A percentile compares a stretch with the other conserved stretches of the same genome.
Evolutionary conservation across 1,140 invertebrate genomes (phyloP).

Genomic region (Drosophila lacteicornis): DNA sequence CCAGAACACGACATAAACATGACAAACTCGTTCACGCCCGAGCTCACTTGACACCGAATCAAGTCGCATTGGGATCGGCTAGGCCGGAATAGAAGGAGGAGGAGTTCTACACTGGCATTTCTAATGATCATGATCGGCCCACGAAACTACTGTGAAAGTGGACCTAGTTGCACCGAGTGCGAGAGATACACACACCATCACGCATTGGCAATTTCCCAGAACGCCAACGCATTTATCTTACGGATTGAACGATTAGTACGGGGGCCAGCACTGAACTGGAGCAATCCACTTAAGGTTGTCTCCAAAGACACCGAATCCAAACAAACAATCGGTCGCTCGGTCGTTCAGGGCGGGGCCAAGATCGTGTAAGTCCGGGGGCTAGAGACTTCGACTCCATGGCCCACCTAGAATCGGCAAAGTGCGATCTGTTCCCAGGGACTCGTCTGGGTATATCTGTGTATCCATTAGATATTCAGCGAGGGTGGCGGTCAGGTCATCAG

Average conservation of each 20-base stretch:
- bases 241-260: slow-evolving; percentile 64
- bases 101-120: slow-evolving; percentile 31
- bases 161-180: slow-evolving; percentile 30
- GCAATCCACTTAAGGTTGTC: slow-evolving; percentile 67
- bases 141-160: slow-evolving; percentile 54
- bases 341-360: slow-evolving; percentile 57
- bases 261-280: slow-evolving; percentile 47
- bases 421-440: slow-evolving; percentile 63
- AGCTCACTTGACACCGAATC: slow-evolving; percentile 67
- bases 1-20: slow-evolving; percentile 71
- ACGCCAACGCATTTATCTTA: slow-evolving; percentile 80
- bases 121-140: slow-evolving; percentile 47
- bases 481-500: slow-evolving; percentile 57
- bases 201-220: slow-evolving; percentile 79
- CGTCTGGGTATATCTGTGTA: slow-evolving; percentile 37
- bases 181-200: slow-evolving; percentile 13
- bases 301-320: slow-evolving; percentile 50
- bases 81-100: neutral
- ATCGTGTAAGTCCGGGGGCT: slow-evolving; percentile 56
- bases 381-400: slow-evolving; percentile 19
- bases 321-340: slow-evolving; percentile 18
- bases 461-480: slow-evolving; percentile 54
- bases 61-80: slow-evolving; percentile 4
- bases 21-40: slow-evolving; percentile 68
- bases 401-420: slow-evolving; percentile 66